A percentile compares a stretch with the other conserved stretches of the same genome.
These are phyloP conservation scores for Diabrotica undecimpunctata DNA, from an alignment of 1,140 invertebrate genomes.

Conservation along the genomic window DNA sequence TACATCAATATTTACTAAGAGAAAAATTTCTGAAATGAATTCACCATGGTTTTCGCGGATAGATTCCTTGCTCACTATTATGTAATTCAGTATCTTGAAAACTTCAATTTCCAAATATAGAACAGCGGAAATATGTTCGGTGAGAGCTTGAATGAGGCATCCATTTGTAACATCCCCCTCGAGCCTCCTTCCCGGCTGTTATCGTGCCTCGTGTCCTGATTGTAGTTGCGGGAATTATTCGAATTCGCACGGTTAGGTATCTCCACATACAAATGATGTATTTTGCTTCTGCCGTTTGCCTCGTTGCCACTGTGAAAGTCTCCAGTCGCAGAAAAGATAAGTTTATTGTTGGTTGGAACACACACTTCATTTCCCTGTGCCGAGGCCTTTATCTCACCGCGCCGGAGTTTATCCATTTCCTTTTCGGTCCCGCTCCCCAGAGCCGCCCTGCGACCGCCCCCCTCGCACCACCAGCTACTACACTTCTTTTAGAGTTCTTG, in stretches of 20 bases:
- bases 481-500: neutral
- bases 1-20: too few relatives aligned
- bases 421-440: conserved; percentile 33
- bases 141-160: conserved; percentile 1
- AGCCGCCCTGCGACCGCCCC: neutral
- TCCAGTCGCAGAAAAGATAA: conserved; percentile 41
- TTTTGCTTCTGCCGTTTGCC: conserved; percentile 27
- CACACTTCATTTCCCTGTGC: conserved; percentile 42
- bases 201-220: conserved; percentile 1
- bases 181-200: neutral
- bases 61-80: too few relatives aligned
- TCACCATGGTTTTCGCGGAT: too few relatives aligned
- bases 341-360: conserved; percentile 42
- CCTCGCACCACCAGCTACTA: neutral
- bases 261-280: conserved; percentile 39
- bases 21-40: too few relatives aligned
- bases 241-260: conserved; percentile 17
- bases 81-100: neutral
- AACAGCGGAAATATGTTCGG: neutral
- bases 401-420: conserved; percentile 41
- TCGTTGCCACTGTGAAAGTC: conserved; percentile 30
- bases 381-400: conserved; percentile 39
- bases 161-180: neutral
- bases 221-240: conserved; percentile 11
- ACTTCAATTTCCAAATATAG: neutral